phyloP scores from a whole-genome alignment of 2,113 vertebrate species.

The Sceloporus tristichus region DNA sequence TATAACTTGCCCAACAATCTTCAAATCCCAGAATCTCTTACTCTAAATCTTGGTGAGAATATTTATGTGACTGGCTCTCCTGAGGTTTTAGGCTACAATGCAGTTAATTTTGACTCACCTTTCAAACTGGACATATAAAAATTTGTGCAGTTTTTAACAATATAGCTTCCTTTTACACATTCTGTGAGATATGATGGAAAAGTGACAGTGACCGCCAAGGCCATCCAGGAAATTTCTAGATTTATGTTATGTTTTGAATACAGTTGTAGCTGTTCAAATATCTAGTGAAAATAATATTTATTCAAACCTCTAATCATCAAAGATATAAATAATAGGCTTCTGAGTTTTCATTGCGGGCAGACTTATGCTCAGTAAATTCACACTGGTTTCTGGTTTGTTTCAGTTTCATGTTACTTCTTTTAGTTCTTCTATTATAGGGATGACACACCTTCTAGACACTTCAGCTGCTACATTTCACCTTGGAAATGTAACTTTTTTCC shows the following conservation, averaged over 20 bases:
- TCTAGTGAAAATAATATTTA: not conserved
- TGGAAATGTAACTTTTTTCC: not conserved
- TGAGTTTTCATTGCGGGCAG: not conserved
- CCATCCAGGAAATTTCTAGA: not conserved
- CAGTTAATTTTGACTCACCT: not conserved
- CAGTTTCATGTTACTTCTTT: not conserved
- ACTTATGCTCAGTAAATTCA: not conserved
- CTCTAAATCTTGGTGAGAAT: not conserved
- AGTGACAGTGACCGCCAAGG: not conserved
- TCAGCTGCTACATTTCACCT: not conserved
- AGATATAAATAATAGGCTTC: not conserved
- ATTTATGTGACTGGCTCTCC: not conserved
- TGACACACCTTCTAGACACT: not conserved
- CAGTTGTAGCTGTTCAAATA: not conserved
- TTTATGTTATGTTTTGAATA: not conserved
- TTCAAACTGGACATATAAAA: not conserved
- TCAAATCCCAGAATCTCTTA: not conserved
- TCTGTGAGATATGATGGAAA: not conserved
- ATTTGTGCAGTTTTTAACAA: not conserved
- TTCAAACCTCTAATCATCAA: not conserved
- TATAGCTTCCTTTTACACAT: slow-evolving; percentile 1
- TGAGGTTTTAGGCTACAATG: not conserved
- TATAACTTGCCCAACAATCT: not conserved
- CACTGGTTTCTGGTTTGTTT: not conserved
- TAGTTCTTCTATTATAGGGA: not conserved